Base-by-base conservation (phyloP, 1,140 invertebrate species). In the Pristionchus pacificus region DNA sequence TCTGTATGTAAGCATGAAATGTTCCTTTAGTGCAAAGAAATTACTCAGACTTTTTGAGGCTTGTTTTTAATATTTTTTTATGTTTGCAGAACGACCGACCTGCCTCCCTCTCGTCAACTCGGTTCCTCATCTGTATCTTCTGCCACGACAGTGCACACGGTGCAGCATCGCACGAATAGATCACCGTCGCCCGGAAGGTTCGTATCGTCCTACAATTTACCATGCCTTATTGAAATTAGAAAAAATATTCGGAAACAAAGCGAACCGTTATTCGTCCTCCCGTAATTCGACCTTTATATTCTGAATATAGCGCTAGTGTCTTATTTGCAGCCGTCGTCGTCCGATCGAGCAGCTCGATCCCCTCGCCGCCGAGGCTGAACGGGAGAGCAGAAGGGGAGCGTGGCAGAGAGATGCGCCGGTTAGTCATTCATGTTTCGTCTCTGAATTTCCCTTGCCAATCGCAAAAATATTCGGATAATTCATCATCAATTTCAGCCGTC, bases 341-440 rank as follows among this genome's bases (percentile, higher is more conserved):
- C 38, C 38, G 30, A 62, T 73, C 10, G 71, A 73, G 55, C 67
- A 59, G 55, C 64, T 73, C 30, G 71, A 73, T 68, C 71, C 71
- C 14, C n/a, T 73, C 19, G 61, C 65, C 32, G 71, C 68, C 19
- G 71, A 73, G 31, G 65, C 58, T 24, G 64, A 59, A 29, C 33
- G 71, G 25, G 71, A 73, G 33, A 33, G 64, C 27, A 25, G 32
- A 32, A 62, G 71, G 59, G 31, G 2, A 2, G 38, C 63, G 60
- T 19, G 62, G 0, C 65, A 68, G 59, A 73, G 60, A 58, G 66
- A 73, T 15, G 55, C 38, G 6, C 38, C 6, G 38, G 38, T 49
- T 10, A 49, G n/a, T n/a, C n/a, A n/a, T n/a, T n/a, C n/a, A n/a
- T n/a, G n/a, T n/a, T n/a, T n/a, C n/a, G n/a, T n/a, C n/a, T n/a